Percentiles rank a stretch among this genome's conserved stretches.
Evolutionary conservation across 2,797 vertebrate species (phyloP).

Genomic region (Tauraco hartlaubi): DNA sequence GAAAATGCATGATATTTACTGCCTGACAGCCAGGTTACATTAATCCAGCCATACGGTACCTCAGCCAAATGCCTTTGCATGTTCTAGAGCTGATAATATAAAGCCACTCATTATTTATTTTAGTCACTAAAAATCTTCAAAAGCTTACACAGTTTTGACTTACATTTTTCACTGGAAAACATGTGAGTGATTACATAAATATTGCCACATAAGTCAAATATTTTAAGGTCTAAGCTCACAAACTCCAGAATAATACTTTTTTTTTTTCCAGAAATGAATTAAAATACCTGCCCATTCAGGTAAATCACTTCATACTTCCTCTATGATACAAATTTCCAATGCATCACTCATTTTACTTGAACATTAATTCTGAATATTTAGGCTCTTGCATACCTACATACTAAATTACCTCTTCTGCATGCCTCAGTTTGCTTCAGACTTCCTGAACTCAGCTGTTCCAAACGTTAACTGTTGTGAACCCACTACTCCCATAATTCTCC

Average conservation of each 20-base stretch:
- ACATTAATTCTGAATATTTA: neutral
- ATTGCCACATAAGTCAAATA: neutral
- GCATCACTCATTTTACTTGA: neutral
- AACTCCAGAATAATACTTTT: neutral
- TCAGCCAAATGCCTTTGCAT: neutral
- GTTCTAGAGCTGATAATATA: neutral
- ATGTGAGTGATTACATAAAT: neutral
- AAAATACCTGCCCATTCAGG: neutral
- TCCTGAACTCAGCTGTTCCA: neutral
- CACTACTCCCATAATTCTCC: neutral
- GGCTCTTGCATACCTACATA: neutral
- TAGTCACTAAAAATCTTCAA: neutral
- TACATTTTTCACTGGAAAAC: neutral
- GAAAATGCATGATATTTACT: neutral
- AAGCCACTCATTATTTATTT: neutral
- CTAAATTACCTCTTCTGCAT: neutral
- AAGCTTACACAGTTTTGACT: neutral
- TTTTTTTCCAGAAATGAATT: neutral
- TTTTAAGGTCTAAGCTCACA: neutral
- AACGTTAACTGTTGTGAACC: neutral
- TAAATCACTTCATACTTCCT: neutral
- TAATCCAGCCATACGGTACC: neutral
- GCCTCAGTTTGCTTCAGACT: neutral
- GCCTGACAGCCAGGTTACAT: neutral
- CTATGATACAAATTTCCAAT: neutral